Percentiles rank a stretch among this genome's conserved stretches.
Conservation (phyloP, 2,797 vertebrate species). For the Muraenolepis orangiensis region DNA sequence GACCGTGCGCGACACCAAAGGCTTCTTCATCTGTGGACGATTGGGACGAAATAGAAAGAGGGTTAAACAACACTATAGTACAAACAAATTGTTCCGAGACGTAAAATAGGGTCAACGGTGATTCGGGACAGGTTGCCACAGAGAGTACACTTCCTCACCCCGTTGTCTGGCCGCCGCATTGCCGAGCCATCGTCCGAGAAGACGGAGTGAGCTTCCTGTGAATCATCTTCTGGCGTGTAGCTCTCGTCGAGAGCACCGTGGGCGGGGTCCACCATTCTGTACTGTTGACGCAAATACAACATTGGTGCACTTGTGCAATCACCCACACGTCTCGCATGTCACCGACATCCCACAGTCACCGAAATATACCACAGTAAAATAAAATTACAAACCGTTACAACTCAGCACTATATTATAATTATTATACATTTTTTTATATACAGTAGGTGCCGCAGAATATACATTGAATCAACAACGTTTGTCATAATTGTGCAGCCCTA, state of each 20-base stretch:
- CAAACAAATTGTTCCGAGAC: too few species aligned
- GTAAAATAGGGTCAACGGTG: too few species aligned
- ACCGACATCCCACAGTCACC: too few species aligned
- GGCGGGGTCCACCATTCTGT: constrained; percentile 91
- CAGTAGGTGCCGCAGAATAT: not conserved
- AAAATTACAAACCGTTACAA: not conserved
- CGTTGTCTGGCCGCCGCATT: constrained; percentile 83
- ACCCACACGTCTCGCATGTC: not conserved
- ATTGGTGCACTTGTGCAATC: not conserved
- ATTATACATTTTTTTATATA: not conserved
- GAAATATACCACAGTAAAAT: not conserved
- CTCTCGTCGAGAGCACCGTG: constrained; percentile 84
- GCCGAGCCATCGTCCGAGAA: constrained; percentile 87
- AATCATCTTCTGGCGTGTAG: constrained; percentile 88
- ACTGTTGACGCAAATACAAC: constrained; percentile 56
- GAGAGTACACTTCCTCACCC: constrained; percentile 60
- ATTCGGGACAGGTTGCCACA: not conserved
- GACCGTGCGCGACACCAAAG: constrained; percentile 85
- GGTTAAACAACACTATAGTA: not conserved
- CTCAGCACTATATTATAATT: not conserved
- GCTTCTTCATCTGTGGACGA: constrained; percentile 85
- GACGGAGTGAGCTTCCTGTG: constrained; percentile 84
- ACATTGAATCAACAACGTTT: not conserved
- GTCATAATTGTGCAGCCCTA: not conserved
- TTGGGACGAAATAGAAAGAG: not conserved